These are phyloP conservation scores for Eupithecia subfuscata DNA, from an alignment of 2,888 invertebrate genomes.

Conservation along the genomic window DNA sequence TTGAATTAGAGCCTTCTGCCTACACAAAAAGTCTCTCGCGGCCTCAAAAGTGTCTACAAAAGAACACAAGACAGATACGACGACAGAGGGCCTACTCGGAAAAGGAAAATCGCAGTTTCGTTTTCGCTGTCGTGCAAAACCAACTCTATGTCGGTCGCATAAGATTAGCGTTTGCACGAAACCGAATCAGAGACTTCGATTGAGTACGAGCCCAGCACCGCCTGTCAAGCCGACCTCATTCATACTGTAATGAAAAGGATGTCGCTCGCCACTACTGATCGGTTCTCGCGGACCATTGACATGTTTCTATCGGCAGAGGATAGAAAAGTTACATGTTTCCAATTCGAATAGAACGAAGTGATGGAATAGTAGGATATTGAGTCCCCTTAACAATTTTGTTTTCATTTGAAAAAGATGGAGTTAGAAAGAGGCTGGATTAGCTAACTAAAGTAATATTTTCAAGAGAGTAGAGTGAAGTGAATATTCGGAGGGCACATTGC, in stretches of 20 bases:
- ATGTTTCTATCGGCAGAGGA: not conserved
- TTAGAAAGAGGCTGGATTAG: no score
- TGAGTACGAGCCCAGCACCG: not conserved
- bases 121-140: no score
- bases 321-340: not conserved
- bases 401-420: no score
- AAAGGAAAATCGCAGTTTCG: no score
- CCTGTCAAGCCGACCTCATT: not conserved
- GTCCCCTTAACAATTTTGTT: no score
- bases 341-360: not conserved
- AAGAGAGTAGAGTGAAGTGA: no score
- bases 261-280: not conserved
- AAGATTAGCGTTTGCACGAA: no score
- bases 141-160: no score
- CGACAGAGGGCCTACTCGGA: not conserved
- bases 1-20: not conserved
- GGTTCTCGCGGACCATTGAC: not conserved
- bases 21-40: not conserved
- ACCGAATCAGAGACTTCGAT: no score
- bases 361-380: no score
- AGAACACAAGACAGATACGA: not conserved
- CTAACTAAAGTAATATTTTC: no score
- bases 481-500: no score
- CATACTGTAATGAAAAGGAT: constrained; percentile 1
- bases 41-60: not conserved